Base-by-base conservation (phyloP, 2,113 vertebrate genomes). In the Calonectris borealis region DNA sequence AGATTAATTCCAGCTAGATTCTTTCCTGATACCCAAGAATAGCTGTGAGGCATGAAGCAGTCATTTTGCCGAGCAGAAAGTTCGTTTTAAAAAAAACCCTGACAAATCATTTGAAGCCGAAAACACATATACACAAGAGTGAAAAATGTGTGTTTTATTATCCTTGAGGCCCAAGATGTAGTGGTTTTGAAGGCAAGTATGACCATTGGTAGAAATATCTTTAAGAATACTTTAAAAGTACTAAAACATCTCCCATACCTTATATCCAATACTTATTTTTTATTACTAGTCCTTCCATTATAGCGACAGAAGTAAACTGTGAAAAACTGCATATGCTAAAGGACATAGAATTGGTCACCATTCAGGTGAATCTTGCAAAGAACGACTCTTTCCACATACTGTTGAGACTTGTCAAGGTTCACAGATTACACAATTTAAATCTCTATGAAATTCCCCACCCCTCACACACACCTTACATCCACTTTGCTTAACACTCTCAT, bases 1-100 rank as follows among this genome's bases (percentile, higher is more conserved):
- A 96, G 80, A 97, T 95, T 95, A 96, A 94, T 92, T 96, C 94
- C 69, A 95, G 57, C 40, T 71, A 95, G 88, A 97, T 97, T 94
- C 76, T 91, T 93, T 87, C 80, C 82, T 94, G 96, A 97, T 97
- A 97, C 32, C 68, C 76, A 72, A 76, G 86, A 96, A 97, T 86
- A 97, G 86, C 93, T 97, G 34, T 83, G 85, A 97, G 94, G 89
- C 91, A 95, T 61, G 72, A 95, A 88, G 64, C 83, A 96, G 84
- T 81, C 86, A 96, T 96, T 96, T 92, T 79, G 32, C 96, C 34
- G 21, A 76, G 61, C 51, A 83, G 57, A 91, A 97, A 94, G 71
- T 42, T 94, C 94, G 90, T 92, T 97, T 95, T 89, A 8, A 76
- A 86, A 87, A 72, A 51, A 34, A 0, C 29, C 40, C 57, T 88